phyloP scores from a whole-genome alignment of 2,797 vertebrate genomes.

The Macropus fuliginosus region DNA sequence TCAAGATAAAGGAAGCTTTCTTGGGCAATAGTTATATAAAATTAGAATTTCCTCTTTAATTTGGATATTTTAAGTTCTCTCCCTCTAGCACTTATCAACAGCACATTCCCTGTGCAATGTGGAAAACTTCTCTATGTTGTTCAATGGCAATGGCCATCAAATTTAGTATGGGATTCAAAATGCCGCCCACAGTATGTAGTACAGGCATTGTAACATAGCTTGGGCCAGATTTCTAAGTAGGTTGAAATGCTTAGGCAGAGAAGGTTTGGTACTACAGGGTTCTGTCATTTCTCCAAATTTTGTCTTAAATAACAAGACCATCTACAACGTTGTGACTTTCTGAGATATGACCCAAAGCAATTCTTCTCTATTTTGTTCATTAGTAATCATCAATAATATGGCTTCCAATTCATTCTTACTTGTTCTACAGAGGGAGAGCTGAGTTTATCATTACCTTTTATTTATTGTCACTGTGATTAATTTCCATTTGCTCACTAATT shows the following conservation, averaged over 20 bases:
- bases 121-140: accelerated
- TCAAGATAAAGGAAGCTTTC: background rate
- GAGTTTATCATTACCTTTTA: conserved; percentile 65
- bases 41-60: conserved; percentile 11
- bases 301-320: conserved; percentile 36
- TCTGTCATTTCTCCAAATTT: conserved; percentile 47
- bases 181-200: background rate
- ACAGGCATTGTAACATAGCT: background rate
- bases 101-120: accelerated
- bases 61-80: background rate
- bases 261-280: background rate
- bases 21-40: background rate
- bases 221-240: background rate
- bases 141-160: background rate
- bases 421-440: conserved; percentile 67
- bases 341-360: conserved; percentile 59
- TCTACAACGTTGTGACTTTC: conserved; percentile 39
- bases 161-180: background rate
- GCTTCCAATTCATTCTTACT: conserved; percentile 69
- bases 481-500: conserved; percentile 64
- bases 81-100: background rate
- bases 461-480: conserved; percentile 66
- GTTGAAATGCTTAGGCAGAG: background rate
- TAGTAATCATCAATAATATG: conserved; percentile 71
- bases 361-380: conserved; percentile 67